Evolutionary conservation across 2,888 invertebrate genomes (phyloP).

Genomic region (Heliothis peltigera): DNA sequence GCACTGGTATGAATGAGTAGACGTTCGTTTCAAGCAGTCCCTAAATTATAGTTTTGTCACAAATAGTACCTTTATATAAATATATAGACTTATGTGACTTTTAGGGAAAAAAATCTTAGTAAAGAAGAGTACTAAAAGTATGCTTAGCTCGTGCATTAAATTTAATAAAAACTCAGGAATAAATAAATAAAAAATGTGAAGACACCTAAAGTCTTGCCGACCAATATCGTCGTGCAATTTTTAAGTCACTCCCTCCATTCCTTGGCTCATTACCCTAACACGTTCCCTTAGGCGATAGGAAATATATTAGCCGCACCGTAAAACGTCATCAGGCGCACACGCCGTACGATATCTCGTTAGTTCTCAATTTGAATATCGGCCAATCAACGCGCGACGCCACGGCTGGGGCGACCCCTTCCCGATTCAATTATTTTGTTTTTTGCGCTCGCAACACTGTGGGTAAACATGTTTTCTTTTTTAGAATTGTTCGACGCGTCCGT

Average conservation of each 20-base stretch:
- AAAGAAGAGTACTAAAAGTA: no score
- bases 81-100: no score
- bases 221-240: slow-evolving; percentile 62
- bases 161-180: no score
- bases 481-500: slow-evolving; percentile 29
- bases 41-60: no score
- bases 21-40: no score
- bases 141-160: no score
- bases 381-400: slow-evolving; percentile 83
- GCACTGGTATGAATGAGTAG: slow-evolving; percentile 5
- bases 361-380: slow-evolving; percentile 88
- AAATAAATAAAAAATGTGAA: background rate
- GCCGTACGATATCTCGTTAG: slow-evolving; percentile 82
- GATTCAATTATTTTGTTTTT: slow-evolving; percentile 80
- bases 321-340: slow-evolving; percentile 81
- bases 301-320: slow-evolving; percentile 86
- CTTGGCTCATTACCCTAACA: slow-evolving; percentile 76
- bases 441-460: slow-evolving; percentile 65
- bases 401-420: slow-evolving; percentile 76
- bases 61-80: no score
- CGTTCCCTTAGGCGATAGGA: slow-evolving; percentile 76
- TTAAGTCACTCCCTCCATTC: slow-evolving; percentile 81
- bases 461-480: slow-evolving; percentile 64
- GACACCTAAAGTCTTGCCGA: slow-evolving; percentile 56
- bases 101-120: no score